phyloP scores from a whole-genome alignment of 2,888 invertebrate species.

The Eristalinus aeneus region DNA sequence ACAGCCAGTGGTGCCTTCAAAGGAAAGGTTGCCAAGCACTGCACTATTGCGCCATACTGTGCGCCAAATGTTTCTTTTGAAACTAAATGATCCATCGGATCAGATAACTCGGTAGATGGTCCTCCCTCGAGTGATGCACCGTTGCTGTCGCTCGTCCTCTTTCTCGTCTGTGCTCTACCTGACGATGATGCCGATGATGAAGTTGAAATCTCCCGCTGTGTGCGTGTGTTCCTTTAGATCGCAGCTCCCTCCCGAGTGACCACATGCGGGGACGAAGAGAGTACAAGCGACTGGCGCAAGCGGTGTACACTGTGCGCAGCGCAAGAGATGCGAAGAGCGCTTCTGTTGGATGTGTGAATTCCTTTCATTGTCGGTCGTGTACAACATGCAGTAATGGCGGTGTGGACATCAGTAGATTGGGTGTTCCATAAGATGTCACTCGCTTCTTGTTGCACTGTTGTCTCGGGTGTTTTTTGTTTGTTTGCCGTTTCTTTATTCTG shows the following conservation, averaged over 20 bases:
- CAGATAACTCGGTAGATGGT: constrained; percentile 37
- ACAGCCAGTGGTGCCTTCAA: not conserved
- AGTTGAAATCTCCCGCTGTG: constrained; percentile 64
- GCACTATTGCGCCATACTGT: constrained; percentile 56
- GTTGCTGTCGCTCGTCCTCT: not conserved
- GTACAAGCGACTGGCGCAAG: not conserved
- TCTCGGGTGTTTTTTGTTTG: not conserved
- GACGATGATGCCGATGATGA: constrained; percentile 64
- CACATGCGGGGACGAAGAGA: constrained; percentile 50
- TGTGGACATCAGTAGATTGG: constrained; percentile 57
- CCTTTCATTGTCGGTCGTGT: constrained; percentile 64
- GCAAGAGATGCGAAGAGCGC: constrained; percentile 49
- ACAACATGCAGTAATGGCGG: constrained; percentile 59
- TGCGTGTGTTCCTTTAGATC: constrained; percentile 40
- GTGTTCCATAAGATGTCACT: constrained; percentile 14
- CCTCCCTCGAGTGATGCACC: constrained; percentile 26
- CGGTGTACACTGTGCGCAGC: not conserved
- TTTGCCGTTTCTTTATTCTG: constrained; percentile 5
- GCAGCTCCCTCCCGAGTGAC: constrained; percentile 33
- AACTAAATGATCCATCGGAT: constrained; percentile 53
- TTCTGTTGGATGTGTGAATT: constrained; percentile 70
- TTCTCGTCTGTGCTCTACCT: constrained; percentile 4
- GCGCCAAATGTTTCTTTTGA: constrained; percentile 59
- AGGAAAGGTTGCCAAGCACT: not conserved
- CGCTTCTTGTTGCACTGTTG: not conserved